Evolutionary conservation across 2,888 invertebrate species (phyloP).

Genomic region (Baccha elongata): DNA sequence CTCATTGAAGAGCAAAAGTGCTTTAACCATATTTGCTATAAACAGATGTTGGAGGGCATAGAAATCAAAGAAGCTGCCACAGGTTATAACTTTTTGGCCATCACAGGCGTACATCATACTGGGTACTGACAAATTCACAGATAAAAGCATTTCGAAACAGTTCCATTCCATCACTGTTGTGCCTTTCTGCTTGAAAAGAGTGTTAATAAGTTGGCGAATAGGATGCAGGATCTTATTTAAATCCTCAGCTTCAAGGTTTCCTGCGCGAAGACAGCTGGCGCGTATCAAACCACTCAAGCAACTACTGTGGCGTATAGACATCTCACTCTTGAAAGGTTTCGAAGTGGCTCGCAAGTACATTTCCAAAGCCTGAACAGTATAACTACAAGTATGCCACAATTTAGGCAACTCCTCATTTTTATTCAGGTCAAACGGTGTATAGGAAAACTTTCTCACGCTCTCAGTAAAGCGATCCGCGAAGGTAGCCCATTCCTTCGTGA

Average conservation of each 20-base stretch:
- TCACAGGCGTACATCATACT: conserved; percentile 85
- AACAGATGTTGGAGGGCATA: conserved; percentile 92
- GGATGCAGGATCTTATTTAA: conserved; percentile 76
- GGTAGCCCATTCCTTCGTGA: conserved; percentile 62
- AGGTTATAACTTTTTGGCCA: conserved; percentile 82
- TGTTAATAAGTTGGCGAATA: conserved; percentile 78
- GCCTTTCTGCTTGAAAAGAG: conserved; percentile 81
- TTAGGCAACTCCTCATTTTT: conserved; percentile 75
- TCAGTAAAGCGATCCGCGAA: conserved; percentile 67
- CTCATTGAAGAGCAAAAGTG: conserved; percentile 85
- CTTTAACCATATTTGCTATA: conserved; percentile 90
- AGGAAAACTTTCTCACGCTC: conserved; percentile 73
- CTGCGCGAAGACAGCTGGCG: conserved; percentile 84
- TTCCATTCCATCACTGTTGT: conserved; percentile 91
- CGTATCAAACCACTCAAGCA: conserved; percentile 89
- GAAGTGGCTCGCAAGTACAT: conserved; percentile 87
- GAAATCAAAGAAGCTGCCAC: conserved; percentile 89
- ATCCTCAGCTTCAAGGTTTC: conserved; percentile 78
- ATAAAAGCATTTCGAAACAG: conserved; percentile 91
- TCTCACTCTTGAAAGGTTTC: conserved; percentile 89
- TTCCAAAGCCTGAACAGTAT: conserved; percentile 90
- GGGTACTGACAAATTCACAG: conserved; percentile 90
- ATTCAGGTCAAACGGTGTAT: conserved; percentile 69
- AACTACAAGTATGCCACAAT: conserved; percentile 89
- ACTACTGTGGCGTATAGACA: conserved; percentile 90